Conservation (phyloP, 2,113 vertebrate genomes). For the Condylura cristata region DNA sequence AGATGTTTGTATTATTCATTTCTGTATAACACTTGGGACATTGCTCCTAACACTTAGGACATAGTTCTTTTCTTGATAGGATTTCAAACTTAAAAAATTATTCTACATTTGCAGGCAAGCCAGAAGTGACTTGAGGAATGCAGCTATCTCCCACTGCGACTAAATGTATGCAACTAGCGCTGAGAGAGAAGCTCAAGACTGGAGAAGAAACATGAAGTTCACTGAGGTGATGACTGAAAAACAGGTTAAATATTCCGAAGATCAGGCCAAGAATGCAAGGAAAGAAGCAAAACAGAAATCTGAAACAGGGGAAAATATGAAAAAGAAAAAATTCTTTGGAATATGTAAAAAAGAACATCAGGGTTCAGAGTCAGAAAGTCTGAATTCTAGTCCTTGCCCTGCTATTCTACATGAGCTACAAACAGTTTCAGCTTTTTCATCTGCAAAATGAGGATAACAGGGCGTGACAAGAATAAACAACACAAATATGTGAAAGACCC, state of each 20-base stretch:
- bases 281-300: background rate
- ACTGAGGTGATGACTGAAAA: background rate
- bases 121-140: background rate
- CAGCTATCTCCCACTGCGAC: background rate
- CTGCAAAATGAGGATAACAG: background rate
- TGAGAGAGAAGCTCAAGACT: background rate
- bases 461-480: background rate
- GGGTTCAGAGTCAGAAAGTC: background rate
- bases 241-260: background rate
- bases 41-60: background rate
- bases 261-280: background rate
- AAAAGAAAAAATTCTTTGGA: background rate
- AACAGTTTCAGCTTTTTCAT: background rate
- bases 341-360: background rate
- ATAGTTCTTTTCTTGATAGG: background rate
- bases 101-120: background rate
- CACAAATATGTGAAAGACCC: background rate
- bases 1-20: background rate
- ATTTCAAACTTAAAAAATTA: slow-evolving; percentile 25
- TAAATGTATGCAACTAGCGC: background rate
- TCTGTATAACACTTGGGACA: background rate
- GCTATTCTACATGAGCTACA: background rate
- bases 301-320: background rate
- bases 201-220: background rate
- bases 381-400: background rate